These are phyloP conservation scores for Fregata magnificens DNA, from an alignment of 2,113 vertebrate species.

Conservation along the genomic window DNA sequence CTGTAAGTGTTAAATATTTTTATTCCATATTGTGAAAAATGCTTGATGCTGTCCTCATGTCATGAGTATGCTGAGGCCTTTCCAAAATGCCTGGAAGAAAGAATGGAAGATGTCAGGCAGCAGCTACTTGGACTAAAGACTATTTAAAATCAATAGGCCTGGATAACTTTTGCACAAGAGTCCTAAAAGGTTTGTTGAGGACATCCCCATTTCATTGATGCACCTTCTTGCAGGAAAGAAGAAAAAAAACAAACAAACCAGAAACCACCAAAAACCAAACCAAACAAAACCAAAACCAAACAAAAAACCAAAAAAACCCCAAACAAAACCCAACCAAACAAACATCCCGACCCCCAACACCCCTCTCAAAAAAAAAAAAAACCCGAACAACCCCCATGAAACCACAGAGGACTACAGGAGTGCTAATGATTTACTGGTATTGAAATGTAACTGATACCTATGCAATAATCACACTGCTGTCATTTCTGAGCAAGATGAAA, in stretches of 20 bases:
- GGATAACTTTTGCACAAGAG: neutral
- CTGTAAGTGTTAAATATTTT: neutral
- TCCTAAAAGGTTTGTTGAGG: neutral
- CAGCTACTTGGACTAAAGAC: neutral
- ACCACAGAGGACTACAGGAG: neutral
- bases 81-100: neutral
- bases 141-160: neutral
- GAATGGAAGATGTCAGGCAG: neutral
- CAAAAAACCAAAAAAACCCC: too few relatives aligned
- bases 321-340: too few relatives aligned
- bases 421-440: neutral
- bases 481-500: neutral
- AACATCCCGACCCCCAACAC: neutral
- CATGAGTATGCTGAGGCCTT: neutral
- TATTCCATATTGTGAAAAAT: neutral
- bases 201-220: neutral
- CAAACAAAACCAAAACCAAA: neutral
- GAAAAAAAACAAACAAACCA: neutral
- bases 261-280: too few relatives aligned
- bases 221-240: neutral
- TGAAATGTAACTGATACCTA: neutral
- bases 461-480: neutral
- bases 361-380: neutral
- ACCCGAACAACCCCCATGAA: fast-evolving
- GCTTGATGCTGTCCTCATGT: neutral